phyloP scores from a whole-genome alignment of 2,797 vertebrate genomes.

The Monodelphis domestica region DNA sequence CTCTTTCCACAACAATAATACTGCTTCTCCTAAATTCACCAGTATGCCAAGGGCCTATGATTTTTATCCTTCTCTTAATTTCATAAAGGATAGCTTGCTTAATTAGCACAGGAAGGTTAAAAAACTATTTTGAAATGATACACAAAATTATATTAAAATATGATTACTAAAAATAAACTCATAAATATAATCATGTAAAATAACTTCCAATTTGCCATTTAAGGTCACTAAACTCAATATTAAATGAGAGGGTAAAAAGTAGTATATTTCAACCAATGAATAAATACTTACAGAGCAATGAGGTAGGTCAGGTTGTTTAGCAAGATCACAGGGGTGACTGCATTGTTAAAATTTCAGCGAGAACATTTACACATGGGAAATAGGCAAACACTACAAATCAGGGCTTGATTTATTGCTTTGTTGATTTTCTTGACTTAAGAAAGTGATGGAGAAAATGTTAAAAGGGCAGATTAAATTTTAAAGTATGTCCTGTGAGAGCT shows the following conservation, averaged over 20 bases:
- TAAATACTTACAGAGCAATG: background rate
- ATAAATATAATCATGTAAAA: background rate
- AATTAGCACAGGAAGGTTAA: background rate
- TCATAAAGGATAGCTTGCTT: background rate
- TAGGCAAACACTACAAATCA: background rate
- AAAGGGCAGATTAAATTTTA: background rate
- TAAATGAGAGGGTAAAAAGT: background rate
- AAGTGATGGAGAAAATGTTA: background rate
- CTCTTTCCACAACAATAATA: background rate
- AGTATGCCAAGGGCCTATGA: background rate
- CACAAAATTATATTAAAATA: background rate
- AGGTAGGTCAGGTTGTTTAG: background rate
- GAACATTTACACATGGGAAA: background rate
- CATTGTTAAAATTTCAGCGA: background rate
- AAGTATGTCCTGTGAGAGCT: background rate
- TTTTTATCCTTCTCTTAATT: background rate
- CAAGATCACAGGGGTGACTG: background rate
- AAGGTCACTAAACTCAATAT: background rate
- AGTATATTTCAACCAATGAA: background rate
- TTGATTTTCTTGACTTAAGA: background rate
- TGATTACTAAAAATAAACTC: background rate
- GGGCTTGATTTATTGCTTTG: background rate
- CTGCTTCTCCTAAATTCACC: background rate
- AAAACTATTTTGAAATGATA: background rate
- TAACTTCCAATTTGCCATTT: background rate